Evolutionary conservation across 1,140 invertebrate species (phyloP).

Genomic region (Phocides pigmalion): DNA sequence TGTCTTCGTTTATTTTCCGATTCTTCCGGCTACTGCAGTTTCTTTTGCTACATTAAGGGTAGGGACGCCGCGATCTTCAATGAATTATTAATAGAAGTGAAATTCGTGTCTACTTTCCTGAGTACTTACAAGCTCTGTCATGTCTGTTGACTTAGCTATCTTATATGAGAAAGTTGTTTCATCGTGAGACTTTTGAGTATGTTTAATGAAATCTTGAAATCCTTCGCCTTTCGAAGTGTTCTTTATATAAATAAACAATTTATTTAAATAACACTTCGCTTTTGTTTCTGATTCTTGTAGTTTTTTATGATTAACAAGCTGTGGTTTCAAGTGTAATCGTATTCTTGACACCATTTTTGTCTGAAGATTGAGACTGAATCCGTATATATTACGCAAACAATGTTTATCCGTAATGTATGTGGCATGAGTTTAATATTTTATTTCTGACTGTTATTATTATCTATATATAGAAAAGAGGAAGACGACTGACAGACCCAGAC

Average conservation of each 20-base stretch:
- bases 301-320: not conserved
- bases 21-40: no score
- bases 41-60: slow-evolving; percentile 8
- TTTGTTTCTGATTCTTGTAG: not conserved
- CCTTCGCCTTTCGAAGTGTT: not conserved
- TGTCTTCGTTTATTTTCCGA: slow-evolving; percentile 4
- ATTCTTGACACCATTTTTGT: slow-evolving; percentile 1
- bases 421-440: no score
- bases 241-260: no score
- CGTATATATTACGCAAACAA: no score
- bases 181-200: not conserved
- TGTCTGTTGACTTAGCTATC: not conserved
- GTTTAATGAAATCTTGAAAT: not conserved
- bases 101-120: not conserved
- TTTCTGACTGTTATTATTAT: no score
- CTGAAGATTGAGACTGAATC: not conserved
- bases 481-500: no score
- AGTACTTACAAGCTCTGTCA: not conserved
- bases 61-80: not conserved
- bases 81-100: slow-evolving; percentile 6
- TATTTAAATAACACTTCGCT: not conserved
- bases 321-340: not conserved
- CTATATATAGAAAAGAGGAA: no score
- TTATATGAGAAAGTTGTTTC: slow-evolving; percentile 5
- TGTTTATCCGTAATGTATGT: no score